phyloP scores from a whole-genome alignment of 2,113 vertebrate genomes.

The Siniperca knerii region DNA sequence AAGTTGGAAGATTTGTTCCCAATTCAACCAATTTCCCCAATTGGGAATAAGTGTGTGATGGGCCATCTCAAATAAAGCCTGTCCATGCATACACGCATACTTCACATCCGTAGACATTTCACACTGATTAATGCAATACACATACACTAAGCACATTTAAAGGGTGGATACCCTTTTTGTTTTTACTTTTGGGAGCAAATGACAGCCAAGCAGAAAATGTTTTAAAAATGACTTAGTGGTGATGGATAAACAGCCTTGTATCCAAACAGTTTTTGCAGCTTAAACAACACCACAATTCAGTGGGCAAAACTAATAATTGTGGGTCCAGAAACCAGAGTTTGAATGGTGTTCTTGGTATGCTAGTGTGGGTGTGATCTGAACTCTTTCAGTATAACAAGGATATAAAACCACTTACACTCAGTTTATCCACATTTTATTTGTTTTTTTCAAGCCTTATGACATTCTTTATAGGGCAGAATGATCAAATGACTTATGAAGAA shows the following conservation, averaged over 20 bases:
- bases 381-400: background rate
- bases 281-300: slow-evolving; percentile 18
- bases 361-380: background rate
- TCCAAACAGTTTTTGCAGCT: slow-evolving; percentile 23
- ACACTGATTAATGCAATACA: slow-evolving; percentile 45
- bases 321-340: background rate
- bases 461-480: background rate
- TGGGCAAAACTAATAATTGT: slow-evolving; percentile 21
- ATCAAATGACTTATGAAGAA: background rate
- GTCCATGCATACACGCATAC: slow-evolving; percentile 61
- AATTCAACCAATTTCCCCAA: slow-evolving; percentile 80
- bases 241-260: slow-evolving; percentile 15
- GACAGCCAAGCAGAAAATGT: slow-evolving; percentile 36
- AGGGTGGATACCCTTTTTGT: background rate
- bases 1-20: slow-evolving; percentile 69
- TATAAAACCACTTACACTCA: background rate
- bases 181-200: slow-evolving; percentile 9
- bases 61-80: slow-evolving; percentile 64
- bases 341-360: background rate
- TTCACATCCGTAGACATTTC: slow-evolving; percentile 49
- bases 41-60: slow-evolving; percentile 71
- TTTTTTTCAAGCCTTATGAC: background rate
- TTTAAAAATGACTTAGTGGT: slow-evolving; percentile 13
- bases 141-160: slow-evolving; percentile 30
- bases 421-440: background rate